phyloP scores from a whole-genome alignment of 1,140 invertebrate species.

The Atta texana region DNA sequence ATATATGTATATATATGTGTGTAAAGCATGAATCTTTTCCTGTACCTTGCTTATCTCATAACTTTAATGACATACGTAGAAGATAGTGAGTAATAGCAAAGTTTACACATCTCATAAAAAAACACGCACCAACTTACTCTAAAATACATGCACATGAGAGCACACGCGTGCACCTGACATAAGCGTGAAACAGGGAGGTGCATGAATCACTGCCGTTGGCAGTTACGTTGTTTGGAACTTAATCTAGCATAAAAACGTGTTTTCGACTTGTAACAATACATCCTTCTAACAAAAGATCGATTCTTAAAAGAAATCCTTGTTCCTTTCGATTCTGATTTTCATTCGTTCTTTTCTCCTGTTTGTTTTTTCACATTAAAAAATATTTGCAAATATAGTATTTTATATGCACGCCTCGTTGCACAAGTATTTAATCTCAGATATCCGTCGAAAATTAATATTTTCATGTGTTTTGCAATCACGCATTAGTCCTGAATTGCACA shows the following conservation, averaged over 20 bases:
- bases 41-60: conserved; percentile 14
- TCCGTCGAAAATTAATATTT: conserved; percentile 21
- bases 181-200: conserved; percentile 65
- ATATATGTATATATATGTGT: neutral
- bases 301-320: neutral
- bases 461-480: conserved; percentile 40
- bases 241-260: conserved; percentile 57
- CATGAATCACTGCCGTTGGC: conserved; percentile 70
- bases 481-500: conserved; percentile 44
- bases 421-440: conserved; percentile 31
- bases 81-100: neutral
- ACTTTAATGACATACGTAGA: conserved; percentile 24
- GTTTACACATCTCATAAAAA: conserved; percentile 12
- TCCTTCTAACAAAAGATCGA: conserved; percentile 46
- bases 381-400: neutral
- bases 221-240: conserved; percentile 79
- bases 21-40: conserved; percentile 27
- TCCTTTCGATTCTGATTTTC: neutral
- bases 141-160: conserved; percentile 25
- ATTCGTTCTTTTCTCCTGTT: neutral
- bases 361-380: neutral
- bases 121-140: neutral
- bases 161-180: conserved; percentile 73
- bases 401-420: conserved; percentile 21
- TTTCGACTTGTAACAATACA: neutral